phyloP scores from a whole-genome alignment of 2,888 invertebrate genomes.

The Nemotelus nigrinus region DNA sequence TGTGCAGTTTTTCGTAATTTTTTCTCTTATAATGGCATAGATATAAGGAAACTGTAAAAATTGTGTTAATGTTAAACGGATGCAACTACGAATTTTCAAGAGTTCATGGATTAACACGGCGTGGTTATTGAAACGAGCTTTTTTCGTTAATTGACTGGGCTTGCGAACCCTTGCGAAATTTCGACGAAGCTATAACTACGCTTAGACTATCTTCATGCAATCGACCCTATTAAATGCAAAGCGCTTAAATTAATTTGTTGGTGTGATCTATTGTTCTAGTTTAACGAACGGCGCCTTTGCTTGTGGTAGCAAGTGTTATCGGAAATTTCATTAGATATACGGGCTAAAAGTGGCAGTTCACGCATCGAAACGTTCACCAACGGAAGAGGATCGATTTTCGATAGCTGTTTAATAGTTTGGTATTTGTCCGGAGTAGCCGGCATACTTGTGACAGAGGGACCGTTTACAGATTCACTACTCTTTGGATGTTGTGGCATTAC shows the following conservation, averaged over 20 bases:
- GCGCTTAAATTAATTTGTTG: neutral
- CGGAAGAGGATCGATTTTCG: constrained; percentile 62
- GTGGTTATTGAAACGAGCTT: too few species aligned
- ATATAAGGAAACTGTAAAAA: too few species aligned
- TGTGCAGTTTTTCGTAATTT: too few species aligned
- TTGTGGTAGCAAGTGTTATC: constrained; percentile 55
- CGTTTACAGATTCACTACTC: constrained; percentile 24
- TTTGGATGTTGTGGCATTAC: constrained; percentile 3
- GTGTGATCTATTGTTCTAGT: constrained; percentile 45
- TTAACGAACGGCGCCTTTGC: constrained; percentile 53
- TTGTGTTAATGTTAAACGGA: too few species aligned
- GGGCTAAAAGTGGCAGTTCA: constrained; percentile 62
- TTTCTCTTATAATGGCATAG: too few species aligned
- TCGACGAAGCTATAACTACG: too few species aligned
- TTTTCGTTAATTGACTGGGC: too few species aligned
- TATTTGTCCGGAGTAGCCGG: constrained; percentile 62
- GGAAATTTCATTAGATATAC: constrained; percentile 60
- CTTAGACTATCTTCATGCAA: constrained; percentile 6
- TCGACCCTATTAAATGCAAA: constrained; percentile 25
- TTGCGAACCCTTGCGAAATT: too few species aligned
- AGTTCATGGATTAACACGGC: too few species aligned
- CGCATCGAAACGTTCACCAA: constrained; percentile 64
- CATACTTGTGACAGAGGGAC: constrained; percentile 56
- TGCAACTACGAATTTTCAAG: too few species aligned
- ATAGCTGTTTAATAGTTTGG: constrained; percentile 59